Conservation (phyloP, 2,797 vertebrate genomes). For the Sarcophilus harrisii region DNA sequence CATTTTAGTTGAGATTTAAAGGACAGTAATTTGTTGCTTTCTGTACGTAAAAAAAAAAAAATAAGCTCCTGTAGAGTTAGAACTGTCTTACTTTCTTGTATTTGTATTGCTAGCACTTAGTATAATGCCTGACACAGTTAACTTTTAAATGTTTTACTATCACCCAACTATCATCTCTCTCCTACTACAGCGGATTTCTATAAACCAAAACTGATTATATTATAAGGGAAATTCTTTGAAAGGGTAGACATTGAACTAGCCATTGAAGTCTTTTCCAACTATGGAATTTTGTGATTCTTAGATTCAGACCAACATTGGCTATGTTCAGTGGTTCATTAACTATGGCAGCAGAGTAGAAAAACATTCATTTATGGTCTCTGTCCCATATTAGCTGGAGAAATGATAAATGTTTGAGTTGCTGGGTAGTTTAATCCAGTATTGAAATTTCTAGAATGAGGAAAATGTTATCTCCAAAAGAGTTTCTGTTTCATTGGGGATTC, state of each 20-base stretch:
- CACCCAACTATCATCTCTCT: neutral
- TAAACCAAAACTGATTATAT: neutral
- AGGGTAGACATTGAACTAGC: neutral
- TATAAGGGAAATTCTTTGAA: neutral
- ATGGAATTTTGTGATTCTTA: neutral
- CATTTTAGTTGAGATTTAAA: neutral
- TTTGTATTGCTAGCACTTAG: neutral
- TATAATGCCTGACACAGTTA: neutral
- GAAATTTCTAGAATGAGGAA: constrained; percentile 22
- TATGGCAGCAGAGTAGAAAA: constrained; percentile 6
- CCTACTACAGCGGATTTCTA: neutral
- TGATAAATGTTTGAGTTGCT: constrained; percentile 12
- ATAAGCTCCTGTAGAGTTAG: neutral
- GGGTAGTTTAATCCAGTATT: constrained; percentile 8
- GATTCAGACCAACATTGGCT: neutral
- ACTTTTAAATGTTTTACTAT: neutral
- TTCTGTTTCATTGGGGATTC: neutral
- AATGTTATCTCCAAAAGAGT: neutral
- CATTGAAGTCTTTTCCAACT: neutral
- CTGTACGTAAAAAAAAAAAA: neutral
- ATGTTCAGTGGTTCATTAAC: neutral
- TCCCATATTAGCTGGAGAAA: neutral
- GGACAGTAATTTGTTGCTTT: neutral
- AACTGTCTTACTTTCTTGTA: neutral
- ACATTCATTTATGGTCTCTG: neutral